phyloP scores from a whole-genome alignment of 2,797 vertebrate species.

The Limnodromus scolopaceus region DNA sequence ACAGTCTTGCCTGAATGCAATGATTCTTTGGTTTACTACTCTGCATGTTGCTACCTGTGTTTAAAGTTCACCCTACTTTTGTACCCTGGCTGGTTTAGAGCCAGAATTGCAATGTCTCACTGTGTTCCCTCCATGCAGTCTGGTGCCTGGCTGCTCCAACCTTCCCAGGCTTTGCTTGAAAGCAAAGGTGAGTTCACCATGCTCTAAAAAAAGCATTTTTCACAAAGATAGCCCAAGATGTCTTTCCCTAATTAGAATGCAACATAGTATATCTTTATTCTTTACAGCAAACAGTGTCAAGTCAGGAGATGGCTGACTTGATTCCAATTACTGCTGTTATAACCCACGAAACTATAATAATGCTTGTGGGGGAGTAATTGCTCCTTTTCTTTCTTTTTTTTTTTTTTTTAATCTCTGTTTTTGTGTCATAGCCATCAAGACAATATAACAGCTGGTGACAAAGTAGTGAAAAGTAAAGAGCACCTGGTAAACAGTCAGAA shows the following conservation, averaged over 20 bases:
- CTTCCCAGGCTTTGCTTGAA: neutral
- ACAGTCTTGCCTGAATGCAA: neutral
- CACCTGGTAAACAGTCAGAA: neutral
- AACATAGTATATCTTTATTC: neutral
- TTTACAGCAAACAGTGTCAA: neutral
- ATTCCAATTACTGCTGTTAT: neutral
- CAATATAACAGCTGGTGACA: neutral
- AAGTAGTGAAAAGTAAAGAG: neutral
- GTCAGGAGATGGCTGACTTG: neutral
- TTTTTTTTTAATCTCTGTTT: neutral
- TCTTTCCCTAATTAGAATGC: neutral
- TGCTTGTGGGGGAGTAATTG: neutral
- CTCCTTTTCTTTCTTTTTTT: neutral
- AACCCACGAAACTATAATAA: neutral
- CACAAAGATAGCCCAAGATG: neutral
- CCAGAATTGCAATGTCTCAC: neutral
- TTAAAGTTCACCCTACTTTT: neutral
- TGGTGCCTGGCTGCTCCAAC: accelerated
- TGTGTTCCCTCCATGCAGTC: accelerated
- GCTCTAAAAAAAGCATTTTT: neutral
- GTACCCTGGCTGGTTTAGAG: neutral
- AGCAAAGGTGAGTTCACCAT: neutral
- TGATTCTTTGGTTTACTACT: neutral
- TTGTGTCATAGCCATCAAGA: neutral
- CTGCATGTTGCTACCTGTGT: neutral